phyloP scores from a whole-genome alignment of 2,888 invertebrate genomes.

The Thymelicus sylvestris region DNA sequence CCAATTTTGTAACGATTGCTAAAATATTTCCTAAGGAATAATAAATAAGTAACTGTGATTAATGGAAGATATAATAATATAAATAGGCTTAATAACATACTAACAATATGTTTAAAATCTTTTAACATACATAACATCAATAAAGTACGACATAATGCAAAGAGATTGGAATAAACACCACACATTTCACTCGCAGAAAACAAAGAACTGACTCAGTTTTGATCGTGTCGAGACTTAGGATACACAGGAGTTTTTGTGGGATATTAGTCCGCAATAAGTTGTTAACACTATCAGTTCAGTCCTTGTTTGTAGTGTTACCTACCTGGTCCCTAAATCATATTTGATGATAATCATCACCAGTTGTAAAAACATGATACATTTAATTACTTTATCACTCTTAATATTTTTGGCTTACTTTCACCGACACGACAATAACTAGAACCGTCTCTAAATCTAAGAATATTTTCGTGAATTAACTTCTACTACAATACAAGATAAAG shows the following conservation, averaged over 20 bases:
- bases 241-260: slow-evolving; percentile 6
- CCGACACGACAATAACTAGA: slow-evolving; percentile 15
- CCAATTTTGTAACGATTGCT: slow-evolving; percentile 26
- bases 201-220: slow-evolving; percentile 26
- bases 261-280: slow-evolving; percentile 3
- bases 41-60: slow-evolving; percentile 18
- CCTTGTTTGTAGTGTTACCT: slow-evolving; percentile 1
- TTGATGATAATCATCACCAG: slow-evolving; percentile 5
- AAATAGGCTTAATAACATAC: slow-evolving; percentile 17
- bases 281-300: not conserved
- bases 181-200: slow-evolving; percentile 39
- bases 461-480: slow-evolving; percentile 8
- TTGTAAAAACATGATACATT: slow-evolving; percentile 1
- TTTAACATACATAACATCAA: slow-evolving; percentile 62
- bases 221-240: slow-evolving; percentile 36
- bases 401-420: slow-evolving; percentile 1
- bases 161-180: slow-evolving; percentile 69
- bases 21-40: slow-evolving; percentile 12
- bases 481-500: slow-evolving; percentile 1
- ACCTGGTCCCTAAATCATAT: slow-evolving; percentile 26
- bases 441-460: slow-evolving; percentile 16
- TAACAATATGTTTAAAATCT: slow-evolving; percentile 43
- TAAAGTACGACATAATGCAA: slow-evolving; percentile 70
- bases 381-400: not conserved
- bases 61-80: slow-evolving; percentile 19